Evolutionary conservation across 1,140 invertebrate species (phyloP), one percentile per base, ranked within the genome.

Genomic region (Euwallacea similis): DNA sequence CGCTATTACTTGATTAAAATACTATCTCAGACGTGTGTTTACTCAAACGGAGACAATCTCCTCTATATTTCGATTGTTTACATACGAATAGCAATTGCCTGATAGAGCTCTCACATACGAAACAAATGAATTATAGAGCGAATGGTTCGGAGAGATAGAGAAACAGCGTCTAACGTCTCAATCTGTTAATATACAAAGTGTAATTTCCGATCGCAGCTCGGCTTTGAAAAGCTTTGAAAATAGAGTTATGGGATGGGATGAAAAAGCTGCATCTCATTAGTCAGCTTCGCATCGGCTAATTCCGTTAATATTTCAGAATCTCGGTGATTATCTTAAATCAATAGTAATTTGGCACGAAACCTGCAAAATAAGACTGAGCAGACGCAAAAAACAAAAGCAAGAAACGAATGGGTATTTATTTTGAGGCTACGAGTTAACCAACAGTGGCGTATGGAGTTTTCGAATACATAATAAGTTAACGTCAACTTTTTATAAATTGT

Each of bases 221-320:
- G 21, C 21, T 33, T 33, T 33, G 21, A 33, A 33, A 33, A 33
- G 21, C 21, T 33, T 33, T 33, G 50, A 42, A 65, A 65, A 63
- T 63, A 63, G 47, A 63, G 61, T 63, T 16, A 65, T 15, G 16
- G 11, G 13, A 56, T 70, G 68, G 11, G 41, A 64, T 70, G 68
- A 64, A 71, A 65, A 71, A 71, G 62, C 69, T 71, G 69, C 69
- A 71, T 65, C 69, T 66, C 69, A 71, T 71, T 71, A 71, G 63
- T 66, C 15, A 64, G 33, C 16, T 54, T 64, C 55, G 33, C 61
- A 50, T 61, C 50, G n/a, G 8, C 54, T 65, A 65, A 71, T 65
- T 71, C 69, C 54, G 69, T 71, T 71, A 64, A 66, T 71, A 71
- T 66, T 71, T 71, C 62, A 71, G 55, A 66, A 71, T 66, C 62